Evolutionary conservation across 2,888 invertebrate genomes (phyloP).

Genomic region (Chymomyza amoena): DNA sequence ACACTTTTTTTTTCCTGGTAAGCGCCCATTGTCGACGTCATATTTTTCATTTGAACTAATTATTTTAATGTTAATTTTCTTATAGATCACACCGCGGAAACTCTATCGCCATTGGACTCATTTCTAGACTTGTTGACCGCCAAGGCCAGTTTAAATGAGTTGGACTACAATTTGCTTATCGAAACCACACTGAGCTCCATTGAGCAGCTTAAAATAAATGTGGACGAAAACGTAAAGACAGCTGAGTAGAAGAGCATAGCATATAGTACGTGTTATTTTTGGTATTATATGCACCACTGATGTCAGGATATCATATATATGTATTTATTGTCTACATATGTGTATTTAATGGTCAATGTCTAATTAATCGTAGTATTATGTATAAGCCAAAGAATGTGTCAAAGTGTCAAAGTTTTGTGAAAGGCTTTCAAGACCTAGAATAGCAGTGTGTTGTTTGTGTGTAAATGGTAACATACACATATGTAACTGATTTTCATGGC

Average conservation of each 20-base stretch:
- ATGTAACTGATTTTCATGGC: no score
- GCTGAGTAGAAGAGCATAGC: not conserved
- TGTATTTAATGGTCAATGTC: not conserved
- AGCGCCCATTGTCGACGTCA: slow-evolving; percentile 3
- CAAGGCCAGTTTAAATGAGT: slow-evolving; percentile 90
- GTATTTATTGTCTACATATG: not conserved
- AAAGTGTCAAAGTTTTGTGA: not conserved
- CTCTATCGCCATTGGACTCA: slow-evolving; percentile 89
- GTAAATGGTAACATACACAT: no score
- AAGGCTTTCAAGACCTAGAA: not conserved
- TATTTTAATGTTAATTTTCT: not conserved
- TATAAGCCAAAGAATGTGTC: not conserved
- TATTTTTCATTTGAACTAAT: not conserved
- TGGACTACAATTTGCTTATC: slow-evolving; percentile 91
- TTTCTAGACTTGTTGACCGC: slow-evolving; percentile 91
- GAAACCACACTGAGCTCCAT: slow-evolving; percentile 84
- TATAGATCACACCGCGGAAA: slow-evolving; percentile 87
- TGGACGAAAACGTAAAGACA: not conserved
- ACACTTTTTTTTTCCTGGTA: slow-evolving; percentile 16
- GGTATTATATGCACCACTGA: not conserved
- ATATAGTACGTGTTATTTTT: no score
- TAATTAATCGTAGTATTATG: not conserved
- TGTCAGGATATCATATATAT: not conserved
- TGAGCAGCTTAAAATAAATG: slow-evolving; percentile 64
- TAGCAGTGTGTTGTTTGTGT: no score